Conservation (phyloP, 2,888 invertebrate genomes). For the Apodemia hepburni region DNA sequence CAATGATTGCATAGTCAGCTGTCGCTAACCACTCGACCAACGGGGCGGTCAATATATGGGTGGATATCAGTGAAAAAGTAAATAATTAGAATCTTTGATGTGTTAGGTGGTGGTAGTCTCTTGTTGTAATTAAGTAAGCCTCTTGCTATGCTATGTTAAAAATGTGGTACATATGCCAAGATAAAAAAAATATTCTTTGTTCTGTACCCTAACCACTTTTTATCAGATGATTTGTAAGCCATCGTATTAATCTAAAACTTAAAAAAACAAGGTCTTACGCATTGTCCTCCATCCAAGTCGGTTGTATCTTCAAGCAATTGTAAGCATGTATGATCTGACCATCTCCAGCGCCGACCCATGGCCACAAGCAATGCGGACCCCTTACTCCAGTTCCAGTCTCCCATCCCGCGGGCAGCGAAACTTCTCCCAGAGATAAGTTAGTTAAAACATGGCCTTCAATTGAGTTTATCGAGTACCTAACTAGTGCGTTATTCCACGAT, state of each 20-base stretch:
- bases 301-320: conserved; percentile 89
- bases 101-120: too few relatives aligned
- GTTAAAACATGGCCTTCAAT: conserved; percentile 71
- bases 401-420: conserved; percentile 82
- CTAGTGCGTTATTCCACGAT: conserved; percentile 62
- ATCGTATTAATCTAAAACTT: not conserved
- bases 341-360: conserved; percentile 84
- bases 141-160: not conserved
- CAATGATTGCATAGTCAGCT: too few relatives aligned
- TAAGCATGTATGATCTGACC: conserved; percentile 76
- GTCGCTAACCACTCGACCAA: too few relatives aligned
- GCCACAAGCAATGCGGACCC: conserved; percentile 82
- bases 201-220: not conserved
- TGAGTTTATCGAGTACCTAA: conserved; percentile 49
- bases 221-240: not conserved
- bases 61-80: too few relatives aligned
- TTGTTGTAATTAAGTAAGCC: not conserved
- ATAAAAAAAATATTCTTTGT: too few relatives aligned
- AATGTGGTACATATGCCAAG: too few relatives aligned
- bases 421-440: conserved; percentile 75
- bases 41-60: too few relatives aligned
- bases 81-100: too few relatives aligned
- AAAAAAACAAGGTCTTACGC: conserved; percentile 44
- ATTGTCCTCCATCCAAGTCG: conserved; percentile 91
- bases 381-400: conserved; percentile 53